These are phyloP conservation scores for Toxotes lorentzi DNA, from an alignment of 2,797 vertebrate species.

Conservation along the genomic window DNA sequence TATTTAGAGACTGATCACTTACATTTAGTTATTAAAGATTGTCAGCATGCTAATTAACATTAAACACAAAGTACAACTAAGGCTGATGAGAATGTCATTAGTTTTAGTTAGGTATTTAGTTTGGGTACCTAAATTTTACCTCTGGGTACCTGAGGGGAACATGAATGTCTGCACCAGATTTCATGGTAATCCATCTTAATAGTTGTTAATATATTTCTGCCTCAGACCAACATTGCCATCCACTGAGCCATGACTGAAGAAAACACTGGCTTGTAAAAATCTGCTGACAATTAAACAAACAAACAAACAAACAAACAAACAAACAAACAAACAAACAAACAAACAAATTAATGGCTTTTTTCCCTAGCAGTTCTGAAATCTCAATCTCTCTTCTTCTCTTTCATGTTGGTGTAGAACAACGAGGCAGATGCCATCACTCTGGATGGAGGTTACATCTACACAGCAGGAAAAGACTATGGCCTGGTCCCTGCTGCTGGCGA, in stretches of 20 bases:
- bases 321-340: too few relatives aligned
- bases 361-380: not conserved
- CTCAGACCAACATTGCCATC: not conserved
- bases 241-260: not conserved
- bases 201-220: not conserved
- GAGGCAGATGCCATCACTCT: constrained; percentile 90
- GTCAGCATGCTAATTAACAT: not conserved
- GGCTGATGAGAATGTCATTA: too few relatives aligned
- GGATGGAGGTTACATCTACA: constrained; percentile 91
- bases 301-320: too few relatives aligned
- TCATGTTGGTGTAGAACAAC: constrained; percentile 82
- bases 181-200: too few relatives aligned
- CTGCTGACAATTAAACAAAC: too few relatives aligned
- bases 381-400: not conserved
- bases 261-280: not conserved
- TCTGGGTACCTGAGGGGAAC: not conserved
- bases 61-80: too few relatives aligned
- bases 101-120: too few relatives aligned
- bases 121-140: too few relatives aligned
- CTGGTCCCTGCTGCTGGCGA: constrained; percentile 93
- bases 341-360: not conserved
- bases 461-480: constrained; percentile 90
- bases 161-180: too few relatives aligned
- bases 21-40: too few relatives aligned
- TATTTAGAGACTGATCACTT: too few relatives aligned